Evolutionary conservation across 92 coral and sea anemone species (phyloP).

Genomic region (Actinostola sp.): DNA sequence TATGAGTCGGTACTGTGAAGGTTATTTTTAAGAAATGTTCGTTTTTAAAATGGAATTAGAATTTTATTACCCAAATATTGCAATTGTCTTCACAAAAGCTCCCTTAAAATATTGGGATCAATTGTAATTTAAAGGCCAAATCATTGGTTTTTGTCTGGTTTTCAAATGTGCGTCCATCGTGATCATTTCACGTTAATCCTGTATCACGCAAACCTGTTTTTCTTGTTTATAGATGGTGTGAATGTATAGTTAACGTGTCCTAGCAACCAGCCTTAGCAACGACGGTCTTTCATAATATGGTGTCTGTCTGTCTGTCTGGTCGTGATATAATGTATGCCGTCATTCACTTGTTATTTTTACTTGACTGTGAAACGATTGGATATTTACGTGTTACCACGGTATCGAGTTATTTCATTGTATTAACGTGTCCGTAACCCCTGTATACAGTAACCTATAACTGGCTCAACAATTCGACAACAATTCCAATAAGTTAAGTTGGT

Average conservation of each 20-base stretch:
- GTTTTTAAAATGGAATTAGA: conserved; percentile 9
- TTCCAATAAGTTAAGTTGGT: neutral
- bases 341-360: no score
- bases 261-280: no score
- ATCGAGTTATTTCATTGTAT: no score
- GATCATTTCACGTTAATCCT: conserved; percentile 31
- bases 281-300: neutral
- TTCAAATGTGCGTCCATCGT: conserved; percentile 15
- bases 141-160: conserved; percentile 2
- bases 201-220: conserved; percentile 8
- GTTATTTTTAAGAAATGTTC: conserved; percentile 7
- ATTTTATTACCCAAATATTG: conserved; percentile 10
- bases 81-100: neutral
- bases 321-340: no score
- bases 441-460: neutral
- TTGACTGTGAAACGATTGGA: no score
- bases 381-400: no score
- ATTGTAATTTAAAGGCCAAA: conserved; percentile 5
- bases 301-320: conserved; percentile 16
- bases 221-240: neutral
- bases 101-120: conserved; percentile 1
- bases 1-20: neutral
- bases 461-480: neutral
- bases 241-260: no score
- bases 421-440: neutral